Evolutionary conservation across 2,113 vertebrate species (phyloP).

Genomic region (Onychostruthus taczanowskii): DNA sequence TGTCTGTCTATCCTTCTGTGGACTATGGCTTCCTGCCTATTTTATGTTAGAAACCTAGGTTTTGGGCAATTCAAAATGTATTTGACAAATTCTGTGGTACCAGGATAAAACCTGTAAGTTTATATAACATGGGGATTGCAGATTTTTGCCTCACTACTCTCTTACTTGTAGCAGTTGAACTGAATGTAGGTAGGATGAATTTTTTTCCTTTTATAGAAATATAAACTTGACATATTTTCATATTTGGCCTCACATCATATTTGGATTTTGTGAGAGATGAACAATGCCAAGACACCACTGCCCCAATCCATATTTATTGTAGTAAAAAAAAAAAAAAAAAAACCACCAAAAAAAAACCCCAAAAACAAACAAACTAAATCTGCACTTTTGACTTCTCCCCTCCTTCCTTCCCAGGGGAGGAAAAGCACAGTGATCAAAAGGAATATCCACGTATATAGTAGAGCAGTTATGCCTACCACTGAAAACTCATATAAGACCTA

Average conservation of each 20-base stretch:
- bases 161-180: not conserved
- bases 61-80: not conserved
- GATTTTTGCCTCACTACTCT: not conserved
- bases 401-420: not conserved
- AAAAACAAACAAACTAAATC: not conserved
- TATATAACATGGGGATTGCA: fast-evolving
- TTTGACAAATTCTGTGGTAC: not conserved
- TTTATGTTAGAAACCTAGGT: not conserved
- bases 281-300: not conserved
- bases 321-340: not conserved
- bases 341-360: not conserved
- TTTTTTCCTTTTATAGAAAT: not conserved
- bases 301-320: not conserved
- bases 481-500: not conserved
- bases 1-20: not conserved
- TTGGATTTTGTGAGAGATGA: not conserved
- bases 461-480: not conserved
- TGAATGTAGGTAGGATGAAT: not conserved
- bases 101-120: not conserved
- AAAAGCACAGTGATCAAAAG: not conserved
- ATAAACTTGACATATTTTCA: not conserved
- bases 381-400: not conserved
- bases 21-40: not conserved
- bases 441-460: not conserved
- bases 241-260: not conserved